These are phyloP conservation scores for Osmerus mordax DNA, from an alignment of 2,113 vertebrate species.

Conservation along the genomic window DNA sequence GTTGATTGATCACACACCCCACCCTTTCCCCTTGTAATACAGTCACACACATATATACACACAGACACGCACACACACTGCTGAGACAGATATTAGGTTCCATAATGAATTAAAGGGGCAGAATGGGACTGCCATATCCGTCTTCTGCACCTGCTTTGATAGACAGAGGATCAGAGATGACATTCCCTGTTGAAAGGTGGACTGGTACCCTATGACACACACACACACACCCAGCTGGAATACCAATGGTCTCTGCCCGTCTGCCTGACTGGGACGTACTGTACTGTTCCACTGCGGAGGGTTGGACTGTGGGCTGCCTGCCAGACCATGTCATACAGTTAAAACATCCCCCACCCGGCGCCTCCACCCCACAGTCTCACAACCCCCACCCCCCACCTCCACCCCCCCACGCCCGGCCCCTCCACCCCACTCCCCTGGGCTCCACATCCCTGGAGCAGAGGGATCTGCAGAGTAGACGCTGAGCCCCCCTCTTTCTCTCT, in stretches of 20 bases:
- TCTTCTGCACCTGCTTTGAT: no score
- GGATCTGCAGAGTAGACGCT: constrained; percentile 9
- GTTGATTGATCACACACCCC: neutral
- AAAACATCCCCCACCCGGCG: neutral
- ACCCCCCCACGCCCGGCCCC: neutral
- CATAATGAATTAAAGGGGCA: neutral
- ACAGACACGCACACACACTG: neutral
- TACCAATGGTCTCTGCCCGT: neutral
- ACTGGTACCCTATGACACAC: no score
- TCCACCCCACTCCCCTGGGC: neutral
- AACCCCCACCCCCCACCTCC: no score
- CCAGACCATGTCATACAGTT: constrained; percentile 33
- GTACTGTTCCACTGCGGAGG: constrained; percentile 39
- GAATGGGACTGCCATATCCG: no score
- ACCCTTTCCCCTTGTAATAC: neutral
- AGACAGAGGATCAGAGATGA: no score
- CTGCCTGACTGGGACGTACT: constrained; percentile 1
- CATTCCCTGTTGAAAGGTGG: no score
- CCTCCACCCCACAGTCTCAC: no score
- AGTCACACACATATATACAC: neutral
- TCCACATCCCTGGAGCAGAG: neutral
- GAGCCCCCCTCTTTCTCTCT: neutral
- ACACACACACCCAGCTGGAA: no score
- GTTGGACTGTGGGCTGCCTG: constrained; percentile 22
- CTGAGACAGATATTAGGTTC: neutral